Base-by-base conservation (phyloP, 2,888 invertebrate genomes). In the Hemithea aestivaria region DNA sequence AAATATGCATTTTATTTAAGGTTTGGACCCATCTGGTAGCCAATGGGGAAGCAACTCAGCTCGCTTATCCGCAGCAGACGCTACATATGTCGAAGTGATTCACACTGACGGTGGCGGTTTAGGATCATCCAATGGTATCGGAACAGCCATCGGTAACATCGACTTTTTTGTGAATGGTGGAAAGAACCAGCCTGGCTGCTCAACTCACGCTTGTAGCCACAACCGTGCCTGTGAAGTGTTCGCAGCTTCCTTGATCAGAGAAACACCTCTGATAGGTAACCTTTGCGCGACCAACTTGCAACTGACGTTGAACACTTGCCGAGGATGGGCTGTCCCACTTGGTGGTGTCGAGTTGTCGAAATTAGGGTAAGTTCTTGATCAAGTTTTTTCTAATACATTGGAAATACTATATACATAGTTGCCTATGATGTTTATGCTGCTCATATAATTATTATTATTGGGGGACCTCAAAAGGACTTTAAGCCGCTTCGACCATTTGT, bases 101-200 rank as follows among this genome's bases (percentile, higher is more conserved):
- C 80, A 81, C 36, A 80, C 81, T 0, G 79, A 79, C 24, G 66
- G 64, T 1, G 42, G 42, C 12, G 73, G 74, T 2, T 6, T 60
- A 16, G 16, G 16, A 3, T 20, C 52, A 0, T 30, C 59, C 1
- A 63, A 73, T 27, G 96, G 96, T 1, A 91, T 95, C 49, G 90
- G 90, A 10, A 91, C 92, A 53, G 89, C 91, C 0, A 88, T 94
- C 24, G 96, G 95, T 0, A 92, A 96, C 65, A 91, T 94, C 0
- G 96, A 97, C 77, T 96, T 95, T 76, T 96, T 92, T 72, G 94
- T 94, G 0, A 97, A 96, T 58, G 95, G 95, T 0, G 96, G 96
- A 0, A 88, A 90, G 30, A 89, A 90, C 58, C 96, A 85, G 48
- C 84, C 83, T 0, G 84, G 82, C 0, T 83, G 84, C 32, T 6